Evolutionary conservation across 2,113 vertebrate species (phyloP).

Genomic region (Pteronura brasiliensis): DNA sequence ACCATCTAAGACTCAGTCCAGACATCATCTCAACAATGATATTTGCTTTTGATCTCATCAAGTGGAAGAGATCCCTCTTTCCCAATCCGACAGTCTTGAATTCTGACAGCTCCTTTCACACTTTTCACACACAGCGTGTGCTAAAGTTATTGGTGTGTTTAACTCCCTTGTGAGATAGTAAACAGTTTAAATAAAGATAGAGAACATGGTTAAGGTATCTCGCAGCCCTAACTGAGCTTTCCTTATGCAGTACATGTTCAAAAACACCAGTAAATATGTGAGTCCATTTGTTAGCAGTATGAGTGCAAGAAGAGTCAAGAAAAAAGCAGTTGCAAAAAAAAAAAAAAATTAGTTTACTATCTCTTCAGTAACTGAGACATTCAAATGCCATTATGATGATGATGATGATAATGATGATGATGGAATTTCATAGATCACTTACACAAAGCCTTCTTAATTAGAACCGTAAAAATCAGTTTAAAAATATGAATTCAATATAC

Average conservation of each 20-base stretch:
- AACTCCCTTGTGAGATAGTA: background rate
- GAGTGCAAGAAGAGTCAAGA: background rate
- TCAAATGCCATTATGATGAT: background rate
- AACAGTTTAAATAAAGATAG: background rate
- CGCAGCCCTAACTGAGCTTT: background rate
- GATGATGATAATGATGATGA: no score
- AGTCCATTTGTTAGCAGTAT: background rate
- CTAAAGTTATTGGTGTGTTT: conserved; percentile 5
- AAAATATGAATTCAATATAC: background rate
- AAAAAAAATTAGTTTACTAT: background rate
- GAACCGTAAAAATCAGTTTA: background rate
- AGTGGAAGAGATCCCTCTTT: background rate
- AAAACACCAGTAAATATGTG: background rate
- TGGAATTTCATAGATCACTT: background rate
- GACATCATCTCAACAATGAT: background rate
- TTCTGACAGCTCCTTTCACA: background rate
- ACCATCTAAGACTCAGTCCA: background rate
- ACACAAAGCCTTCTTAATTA: background rate
- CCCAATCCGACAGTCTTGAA: background rate
- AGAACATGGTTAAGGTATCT: background rate
- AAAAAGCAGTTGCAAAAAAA: background rate
- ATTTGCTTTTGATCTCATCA: conserved; percentile 14
- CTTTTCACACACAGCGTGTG: background rate
- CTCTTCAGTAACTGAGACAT: background rate
- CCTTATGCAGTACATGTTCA: background rate